These are phyloP conservation scores for Enteromius argenteus DNA, from an alignment of 2,797 vertebrate species.

Conservation along the genomic window DNA sequence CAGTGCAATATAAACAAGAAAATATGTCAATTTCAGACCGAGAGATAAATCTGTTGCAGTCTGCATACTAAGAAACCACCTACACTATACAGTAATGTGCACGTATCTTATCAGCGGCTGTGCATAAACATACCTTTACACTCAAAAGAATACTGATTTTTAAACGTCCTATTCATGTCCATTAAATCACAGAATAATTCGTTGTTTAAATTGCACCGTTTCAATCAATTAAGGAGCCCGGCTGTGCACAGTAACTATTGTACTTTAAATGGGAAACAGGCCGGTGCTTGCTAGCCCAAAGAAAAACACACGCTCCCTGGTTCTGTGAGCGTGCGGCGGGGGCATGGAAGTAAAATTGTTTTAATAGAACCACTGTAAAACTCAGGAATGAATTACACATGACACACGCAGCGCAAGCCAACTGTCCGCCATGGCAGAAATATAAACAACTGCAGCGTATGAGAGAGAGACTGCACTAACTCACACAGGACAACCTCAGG, in stretches of 20 bases:
- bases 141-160: neutral
- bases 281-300: slow-evolving; percentile 55
- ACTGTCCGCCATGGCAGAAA: slow-evolving; percentile 66
- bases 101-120: neutral
- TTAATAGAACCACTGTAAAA: slow-evolving; percentile 74
- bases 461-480: slow-evolving; percentile 27
- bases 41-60: slow-evolving; percentile 62
- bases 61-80: slow-evolving; percentile 45
- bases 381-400: slow-evolving; percentile 71
- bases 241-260: slow-evolving; percentile 54
- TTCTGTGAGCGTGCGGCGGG: slow-evolving; percentile 59
- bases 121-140: neutral
- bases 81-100: neutral
- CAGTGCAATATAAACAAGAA: slow-evolving; percentile 56
- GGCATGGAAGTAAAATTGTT: slow-evolving; percentile 61
- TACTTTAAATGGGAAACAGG: slow-evolving; percentile 73
- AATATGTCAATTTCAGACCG: slow-evolving; percentile 58
- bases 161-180: neutral
- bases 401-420: slow-evolving; percentile 62
- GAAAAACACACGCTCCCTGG: slow-evolving; percentile 55
- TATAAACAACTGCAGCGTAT: slow-evolving; percentile 67
- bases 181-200: slow-evolving; percentile 25
- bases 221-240: slow-evolving; percentile 53
- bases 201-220: slow-evolving; percentile 52
- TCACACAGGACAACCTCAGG: slow-evolving; percentile 22